phyloP scores from a whole-genome alignment of 2,888 invertebrate genomes.

The Drosophila parthenogenetica region DNA sequence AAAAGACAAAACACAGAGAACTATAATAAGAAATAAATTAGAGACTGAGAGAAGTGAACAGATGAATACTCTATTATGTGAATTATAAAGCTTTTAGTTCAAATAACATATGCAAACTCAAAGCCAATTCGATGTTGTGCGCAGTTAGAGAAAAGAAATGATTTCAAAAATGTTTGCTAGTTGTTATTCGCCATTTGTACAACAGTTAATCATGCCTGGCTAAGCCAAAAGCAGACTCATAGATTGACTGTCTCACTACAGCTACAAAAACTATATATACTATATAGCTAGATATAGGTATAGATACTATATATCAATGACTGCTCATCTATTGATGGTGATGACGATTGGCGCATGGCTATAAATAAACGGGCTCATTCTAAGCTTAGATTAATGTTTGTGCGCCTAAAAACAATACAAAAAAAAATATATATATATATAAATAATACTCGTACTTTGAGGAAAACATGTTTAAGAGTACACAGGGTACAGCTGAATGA shows the following conservation, averaged over 20 bases:
- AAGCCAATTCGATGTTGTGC: neutral
- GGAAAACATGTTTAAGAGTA: conserved; percentile 45
- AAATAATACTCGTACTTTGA: conserved; percentile 25
- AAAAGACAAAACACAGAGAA: conserved; percentile 31
- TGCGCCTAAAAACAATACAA: conserved; percentile 51
- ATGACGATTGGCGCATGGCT: conserved; percentile 63
- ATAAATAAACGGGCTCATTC: conserved; percentile 66
- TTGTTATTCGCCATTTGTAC: conserved; percentile 30
- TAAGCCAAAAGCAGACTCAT: conserved; percentile 17
- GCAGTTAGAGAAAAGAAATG: too few species aligned
- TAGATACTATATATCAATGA: conserved; percentile 25
- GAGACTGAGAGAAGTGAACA: neutral
- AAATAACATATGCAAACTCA: conserved; percentile 5
- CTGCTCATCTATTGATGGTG: conserved; percentile 52
- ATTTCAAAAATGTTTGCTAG: conserved; percentile 20
- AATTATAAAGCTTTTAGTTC: too few species aligned
- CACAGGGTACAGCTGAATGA: conserved; percentile 28
- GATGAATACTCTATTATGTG: conserved; percentile 5
- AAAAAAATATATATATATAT: conserved; percentile 2
- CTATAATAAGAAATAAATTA: conserved; percentile 4
- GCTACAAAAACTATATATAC: conserved; percentile 4
- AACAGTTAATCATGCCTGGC: conserved; percentile 60
- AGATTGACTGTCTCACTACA: conserved; percentile 14
- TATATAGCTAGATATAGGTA: conserved; percentile 10
- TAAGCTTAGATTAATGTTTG: conserved; percentile 57